Conservation (phyloP, 1,140 invertebrate species). For the Teleopsis dalmanni region DNA sequence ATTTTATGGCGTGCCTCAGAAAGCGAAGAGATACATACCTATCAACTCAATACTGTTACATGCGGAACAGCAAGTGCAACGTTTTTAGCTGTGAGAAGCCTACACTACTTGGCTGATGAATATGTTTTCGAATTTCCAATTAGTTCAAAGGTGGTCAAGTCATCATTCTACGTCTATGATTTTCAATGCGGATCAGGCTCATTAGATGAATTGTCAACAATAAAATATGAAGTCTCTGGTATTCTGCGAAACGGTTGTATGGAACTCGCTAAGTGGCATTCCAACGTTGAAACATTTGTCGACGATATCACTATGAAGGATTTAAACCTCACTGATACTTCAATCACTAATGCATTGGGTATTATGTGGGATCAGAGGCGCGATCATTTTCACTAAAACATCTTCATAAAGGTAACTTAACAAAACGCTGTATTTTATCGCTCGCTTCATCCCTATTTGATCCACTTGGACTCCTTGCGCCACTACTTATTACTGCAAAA, state of each 20-base stretch:
- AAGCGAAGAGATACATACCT: neutral
- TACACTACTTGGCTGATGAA: constrained; percentile 36
- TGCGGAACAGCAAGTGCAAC: constrained; percentile 18
- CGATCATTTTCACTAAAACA: constrained; percentile 20
- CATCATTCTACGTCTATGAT: constrained; percentile 42
- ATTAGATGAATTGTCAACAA: neutral
- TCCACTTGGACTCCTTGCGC: constrained; percentile 27
- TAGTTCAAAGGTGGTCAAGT: constrained; percentile 16
- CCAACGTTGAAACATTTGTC: neutral
- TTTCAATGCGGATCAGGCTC: constrained; percentile 13
- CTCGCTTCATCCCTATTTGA: constrained; percentile 24
- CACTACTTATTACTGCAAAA: constrained; percentile 28
- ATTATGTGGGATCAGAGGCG: constrained; percentile 26
- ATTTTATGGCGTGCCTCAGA: constrained; percentile 25
- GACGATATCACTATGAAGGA: neutral
- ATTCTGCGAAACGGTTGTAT: constrained; percentile 3
- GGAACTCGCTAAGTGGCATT: constrained; percentile 3
- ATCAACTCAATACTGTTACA: constrained; percentile 15
- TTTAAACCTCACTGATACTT: neutral
- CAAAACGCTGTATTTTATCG: constrained; percentile 20
- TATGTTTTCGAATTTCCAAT: constrained; percentile 22
- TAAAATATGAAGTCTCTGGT: neutral
- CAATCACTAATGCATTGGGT: constrained; percentile 21
- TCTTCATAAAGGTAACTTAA: neutral
- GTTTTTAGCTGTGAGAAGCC: constrained; percentile 14